Base-by-base conservation (phyloP, 2,797 vertebrate genomes). In the Hipposideros larvatus region DNA sequence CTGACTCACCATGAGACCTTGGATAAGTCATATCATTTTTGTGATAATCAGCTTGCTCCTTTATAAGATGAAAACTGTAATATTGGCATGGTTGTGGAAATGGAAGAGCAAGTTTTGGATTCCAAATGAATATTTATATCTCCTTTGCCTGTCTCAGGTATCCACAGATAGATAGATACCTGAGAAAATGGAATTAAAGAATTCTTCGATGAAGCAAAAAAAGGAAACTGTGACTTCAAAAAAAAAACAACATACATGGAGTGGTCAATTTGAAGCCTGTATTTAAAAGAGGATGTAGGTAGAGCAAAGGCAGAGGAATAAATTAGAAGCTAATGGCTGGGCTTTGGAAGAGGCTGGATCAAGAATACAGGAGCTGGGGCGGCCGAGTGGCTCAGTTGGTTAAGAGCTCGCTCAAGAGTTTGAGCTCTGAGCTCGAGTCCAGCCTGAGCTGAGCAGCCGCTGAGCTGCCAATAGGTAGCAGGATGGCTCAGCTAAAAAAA, bases 171-270 rank as follows among this genome's bases (percentile, higher is more conserved):
- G 48, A 51, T 51, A 51, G 48, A 51, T 51, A 51, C 16, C 84
- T 96, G 93, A 85, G 80, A 88, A 97, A 96, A 79, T 22, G 73
- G 43, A 90, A 92, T 93, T 96, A 93, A 91, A 57, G 63, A 75
- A 97, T 85, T 66, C 26, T 85, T 68, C 91, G 71, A 94, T 86
- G 65, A 74, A 57, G 34, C 6, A 57, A 28, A 7, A 82, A 79
- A 93, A 85, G 16, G 65, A 87, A 96, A 93, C 46, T 14, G 6
- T 37, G 28, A 73, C 61, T 11, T 55, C n/a, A 41, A 63, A 59
- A 51, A 51, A 51, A 51, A 51, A 96, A 71, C 26, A 63, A 46
- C 22, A 59, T 68, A 51, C 61, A 55, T 41, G 15, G 28, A 79
- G 13, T 57, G 89, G 24, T 91, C 71, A 57, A 5, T 87, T 28